Evolutionary conservation across 2,888 invertebrate genomes (phyloP), one percentile per base, ranked within the genome.

Genomic region (Abscondita cerata): DNA sequence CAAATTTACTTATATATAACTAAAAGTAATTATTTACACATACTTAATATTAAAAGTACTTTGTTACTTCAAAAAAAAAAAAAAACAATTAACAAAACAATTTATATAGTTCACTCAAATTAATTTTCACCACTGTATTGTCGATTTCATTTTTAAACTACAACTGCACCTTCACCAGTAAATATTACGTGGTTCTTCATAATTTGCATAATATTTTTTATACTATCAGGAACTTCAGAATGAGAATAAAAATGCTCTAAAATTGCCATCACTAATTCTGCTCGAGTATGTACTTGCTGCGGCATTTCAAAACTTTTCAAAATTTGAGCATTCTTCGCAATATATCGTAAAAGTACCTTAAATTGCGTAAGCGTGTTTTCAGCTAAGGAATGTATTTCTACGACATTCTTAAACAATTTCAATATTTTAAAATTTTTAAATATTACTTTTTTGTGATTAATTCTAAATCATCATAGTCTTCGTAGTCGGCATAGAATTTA

Each of bases 401-500:
- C 2, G 8, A 66, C 63, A 20, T 70, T 69, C 0, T 54, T 56
- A 40, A 72, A 64, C 13, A 72, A 67, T 36, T 66, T 65, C 6
- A 59, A 62, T 18, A 72, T 44, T 38, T 70, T 68, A 40, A 72
- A 67, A 9, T 62, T 63, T 58, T 70, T 72, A 13, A 61, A 61
- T 31, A 71, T 64, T 25, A 69, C 67, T 15, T 67, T 71, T 18
- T 47, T 64, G 63, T 65, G 8, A 59, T 18, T 6, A 68, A 52
- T 38, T 63, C 52, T 6, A 68, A 33, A 5, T 52, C 33, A 13
- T 36, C 46, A n/a, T 64, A 55, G 13, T 64, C 59, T 6, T 50
- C 36, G n/a, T 52, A 55, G 9, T 61, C 52, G 3, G 52, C 48
- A 18, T 65, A 64, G 40, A 60, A 62, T 12, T 46, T 33, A 18